Base-by-base conservation (phyloP, 2,888 invertebrate species). In the Tetanocera ferruginea region DNA sequence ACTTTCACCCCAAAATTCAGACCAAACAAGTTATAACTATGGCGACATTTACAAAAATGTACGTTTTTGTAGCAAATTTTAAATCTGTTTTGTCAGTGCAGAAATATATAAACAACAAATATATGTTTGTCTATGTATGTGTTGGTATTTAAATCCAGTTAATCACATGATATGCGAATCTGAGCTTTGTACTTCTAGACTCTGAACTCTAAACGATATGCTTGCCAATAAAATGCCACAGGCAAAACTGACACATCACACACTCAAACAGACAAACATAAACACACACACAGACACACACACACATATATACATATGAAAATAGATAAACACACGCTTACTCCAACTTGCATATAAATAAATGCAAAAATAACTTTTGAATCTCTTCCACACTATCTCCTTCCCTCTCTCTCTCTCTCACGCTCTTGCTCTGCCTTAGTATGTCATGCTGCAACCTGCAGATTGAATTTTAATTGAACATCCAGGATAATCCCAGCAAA, bases 391-490 rank as follows among this genome's bases (percentile, higher is more conserved):
- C 60, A 2, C 28, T 25, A 11, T 60, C 8, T 60, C 9, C n/a
- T n/a, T n/a, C n/a, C n/a, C n/a, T n/a, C n/a, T n/a, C n/a, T n/a
- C n/a, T n/a, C n/a, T n/a, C n/a, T n/a, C n/a, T n/a, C n/a, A 8
- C 64, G 11, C 70, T 52, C 70, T 52, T 2, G 9, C 19, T 17
- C 51, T 17, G 19, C 43, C 49, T 5, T 9, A 6, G 31, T 25
- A 31, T 55, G 70, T 23, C 23, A 43, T 17, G 11, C 51, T 55
- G 74, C 64, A 69, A 43, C 69, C 69, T 76, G 74, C 74, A 78
- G 78, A 80, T 80, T 80, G 80, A 80, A 76, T 77, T 70, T 76
- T 67, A 49, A 83, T 83, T 83, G 83, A 83, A 83, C 83, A 81
- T 81, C 80, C 81, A 79, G 81, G 80, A 81, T 83, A 81, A 83